These are phyloP conservation scores for Hirundichthys speculiger DNA, from an alignment of 2,113 vertebrate genomes.

Conservation along the genomic window DNA sequence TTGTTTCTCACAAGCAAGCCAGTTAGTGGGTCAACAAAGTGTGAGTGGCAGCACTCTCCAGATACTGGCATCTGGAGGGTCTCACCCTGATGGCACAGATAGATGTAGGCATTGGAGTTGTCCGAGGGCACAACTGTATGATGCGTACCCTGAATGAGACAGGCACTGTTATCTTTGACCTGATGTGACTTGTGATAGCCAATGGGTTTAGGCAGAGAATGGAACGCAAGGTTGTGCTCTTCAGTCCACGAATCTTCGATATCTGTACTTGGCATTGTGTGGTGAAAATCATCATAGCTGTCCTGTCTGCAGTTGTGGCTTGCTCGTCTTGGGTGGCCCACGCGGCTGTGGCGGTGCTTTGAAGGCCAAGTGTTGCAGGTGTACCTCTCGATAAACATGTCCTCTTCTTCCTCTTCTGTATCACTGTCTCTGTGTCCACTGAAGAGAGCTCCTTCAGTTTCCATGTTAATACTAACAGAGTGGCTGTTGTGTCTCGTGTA, in stretches of 20 bases:
- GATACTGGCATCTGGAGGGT: slow-evolving; percentile 57
- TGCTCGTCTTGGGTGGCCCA: slow-evolving; percentile 57
- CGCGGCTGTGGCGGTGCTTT: slow-evolving; percentile 74
- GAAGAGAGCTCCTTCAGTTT: slow-evolving; percentile 71
- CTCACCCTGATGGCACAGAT: slow-evolving; percentile 75
- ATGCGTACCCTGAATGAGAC: slow-evolving; percentile 72
- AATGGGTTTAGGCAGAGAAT: slow-evolving; percentile 66
- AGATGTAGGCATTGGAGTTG: slow-evolving; percentile 71
- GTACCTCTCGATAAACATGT: slow-evolving; percentile 71
- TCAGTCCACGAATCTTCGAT: slow-evolving; percentile 81
- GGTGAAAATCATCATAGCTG: slow-evolving; percentile 76
- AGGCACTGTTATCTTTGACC: slow-evolving; percentile 74
- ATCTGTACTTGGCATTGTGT: slow-evolving; percentile 81
- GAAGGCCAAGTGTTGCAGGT: slow-evolving; percentile 84
- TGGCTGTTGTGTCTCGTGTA: slow-evolving; percentile 64
- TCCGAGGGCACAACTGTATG: slow-evolving; percentile 56
- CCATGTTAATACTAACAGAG: slow-evolving; percentile 77
- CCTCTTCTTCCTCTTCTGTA: slow-evolving; percentile 71
- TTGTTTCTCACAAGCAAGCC: slow-evolving; percentile 77
- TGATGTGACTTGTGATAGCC: slow-evolving; percentile 71
- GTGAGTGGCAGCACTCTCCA: slow-evolving; percentile 74
- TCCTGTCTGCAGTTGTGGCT: slow-evolving; percentile 70
- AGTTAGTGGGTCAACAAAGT: slow-evolving; percentile 81
- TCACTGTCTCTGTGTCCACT: slow-evolving; percentile 71
- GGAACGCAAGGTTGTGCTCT: slow-evolving; percentile 68